Conservation (phyloP, 2,113 vertebrate genomes). For the Eretmochelys imbricata region DNA sequence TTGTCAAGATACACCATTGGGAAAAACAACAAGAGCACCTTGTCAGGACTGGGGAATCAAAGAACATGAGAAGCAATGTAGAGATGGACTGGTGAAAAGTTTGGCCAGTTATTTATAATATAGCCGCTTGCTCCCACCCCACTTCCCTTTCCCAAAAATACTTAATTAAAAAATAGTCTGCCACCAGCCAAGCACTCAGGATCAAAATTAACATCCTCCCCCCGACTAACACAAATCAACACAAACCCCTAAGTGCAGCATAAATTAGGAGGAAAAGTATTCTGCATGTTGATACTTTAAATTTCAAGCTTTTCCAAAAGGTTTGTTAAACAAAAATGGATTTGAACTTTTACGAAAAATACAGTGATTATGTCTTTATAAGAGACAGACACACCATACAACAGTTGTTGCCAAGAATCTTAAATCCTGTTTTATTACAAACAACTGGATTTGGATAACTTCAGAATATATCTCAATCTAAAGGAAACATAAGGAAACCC, state of each 20-base stretch:
- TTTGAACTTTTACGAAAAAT: not conserved
- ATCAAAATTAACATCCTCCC: not conserved
- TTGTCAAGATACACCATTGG: not conserved
- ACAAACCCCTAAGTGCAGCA: not conserved
- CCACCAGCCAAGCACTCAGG: not conserved
- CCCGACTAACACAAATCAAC: not conserved
- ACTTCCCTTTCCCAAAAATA: not conserved
- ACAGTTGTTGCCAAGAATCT: constrained; percentile 33
- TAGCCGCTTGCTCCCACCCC: not conserved
- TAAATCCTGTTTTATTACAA: constrained; percentile 40
- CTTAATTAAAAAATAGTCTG: not conserved
- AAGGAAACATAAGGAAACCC: constrained; percentile 65
- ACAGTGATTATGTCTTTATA: not conserved
- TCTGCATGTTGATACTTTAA: not conserved
- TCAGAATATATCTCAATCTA: constrained; percentile 33
- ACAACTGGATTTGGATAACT: constrained; percentile 51
- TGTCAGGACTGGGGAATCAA: not conserved
- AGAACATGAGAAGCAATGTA: not conserved
- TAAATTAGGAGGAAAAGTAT: constrained; percentile 11
- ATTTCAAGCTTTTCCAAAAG: not conserved
- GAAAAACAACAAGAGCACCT: not conserved
- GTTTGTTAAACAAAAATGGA: constrained; percentile 20
- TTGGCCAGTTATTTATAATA: constrained; percentile 29
- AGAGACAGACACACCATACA: not conserved
- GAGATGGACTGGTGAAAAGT: not conserved